Evolutionary conservation across 2,113 vertebrate genomes (phyloP).

Genomic region (Ciconia stormi): DNA sequence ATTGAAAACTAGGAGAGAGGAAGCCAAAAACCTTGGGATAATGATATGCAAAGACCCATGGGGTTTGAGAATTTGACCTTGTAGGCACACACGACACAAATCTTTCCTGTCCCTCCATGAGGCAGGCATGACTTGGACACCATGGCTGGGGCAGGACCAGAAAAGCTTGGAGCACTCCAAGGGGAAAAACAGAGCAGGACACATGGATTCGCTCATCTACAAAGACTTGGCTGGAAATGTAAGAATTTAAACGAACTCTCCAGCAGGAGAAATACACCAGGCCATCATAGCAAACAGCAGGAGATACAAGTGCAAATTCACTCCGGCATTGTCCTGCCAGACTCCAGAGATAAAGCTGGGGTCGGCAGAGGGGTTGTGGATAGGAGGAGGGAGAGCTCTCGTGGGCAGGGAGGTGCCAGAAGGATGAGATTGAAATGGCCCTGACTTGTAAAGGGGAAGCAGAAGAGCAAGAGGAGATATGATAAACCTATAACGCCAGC

Average conservation of each 20-base stretch:
- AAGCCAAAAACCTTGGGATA: neutral
- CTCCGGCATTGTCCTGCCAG: neutral
- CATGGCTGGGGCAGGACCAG: neutral
- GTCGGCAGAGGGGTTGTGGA: neutral
- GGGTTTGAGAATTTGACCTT: neutral
- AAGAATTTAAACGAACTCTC: neutral
- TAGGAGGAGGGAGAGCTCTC: neutral
- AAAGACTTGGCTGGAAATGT: conserved; percentile 24
- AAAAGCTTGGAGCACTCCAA: neutral
- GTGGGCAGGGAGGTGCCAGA: neutral
- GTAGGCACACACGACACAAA: neutral
- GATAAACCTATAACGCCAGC: neutral
- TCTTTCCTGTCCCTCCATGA: neutral
- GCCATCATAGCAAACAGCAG: conserved; percentile 13
- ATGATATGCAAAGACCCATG: neutral
- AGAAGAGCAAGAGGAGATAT: neutral
- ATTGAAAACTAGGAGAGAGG: neutral
- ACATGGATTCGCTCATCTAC: conserved; percentile 15
- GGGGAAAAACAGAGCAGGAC: neutral
- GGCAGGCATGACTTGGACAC: neutral
- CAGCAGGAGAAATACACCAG: neutral
- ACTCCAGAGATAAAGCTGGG: neutral
- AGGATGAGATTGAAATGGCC: neutral
- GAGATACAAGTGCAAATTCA: conserved; percentile 19
- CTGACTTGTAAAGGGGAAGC: neutral